Evolutionary conservation across 2,797 vertebrate genomes (phyloP), one percentile per base, ranked within the genome.

Genomic region (Pteronotus mesoamericanus): DNA sequence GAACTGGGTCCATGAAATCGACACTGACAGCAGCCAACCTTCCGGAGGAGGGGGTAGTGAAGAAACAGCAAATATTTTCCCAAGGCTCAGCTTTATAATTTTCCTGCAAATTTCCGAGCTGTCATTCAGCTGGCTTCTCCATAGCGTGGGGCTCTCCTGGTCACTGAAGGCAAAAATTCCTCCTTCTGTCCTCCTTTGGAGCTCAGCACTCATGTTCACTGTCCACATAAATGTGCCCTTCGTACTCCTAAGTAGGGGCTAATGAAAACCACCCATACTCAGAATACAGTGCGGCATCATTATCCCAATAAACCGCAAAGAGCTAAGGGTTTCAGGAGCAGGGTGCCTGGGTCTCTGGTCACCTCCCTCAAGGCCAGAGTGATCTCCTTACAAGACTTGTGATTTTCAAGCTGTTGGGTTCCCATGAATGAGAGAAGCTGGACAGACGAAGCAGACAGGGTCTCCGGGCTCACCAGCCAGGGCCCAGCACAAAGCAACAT

Each of bases 91-190:
- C 66, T 80, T 91, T 84, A 39, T 29, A 21, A 86, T 94, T 91
- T 94, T 95, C 85, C 75, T 94, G 71, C 95, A 96, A 91, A 89
- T 95, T 97, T 94, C 78, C 69, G 94, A 95, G 80, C 34, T 77
- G 61, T 66, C 53, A 34, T 66, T 75, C 42, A 85, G 68, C 51
- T 91, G 32, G 39, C 32, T 68, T 83, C 91, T 86, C 16, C 39
- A 59, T 34, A 53, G 26, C 0, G 0, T 1, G 2, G 24, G 59
- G 22, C 46, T 86, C 39, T 92, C 64, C 15, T 71, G 51, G 78
- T 84, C 59, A 46, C 32, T 21, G 19, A 51, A 84, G 44, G 32
- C n/a, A 83, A 55, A 88, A 68, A 37, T 39, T 39, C 48, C 66
- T 74, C 51, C 57, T 69, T 57, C 46, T 24, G 32, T 74, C 61